A percentile compares a stretch with the other conserved stretches of the same genome.
These are phyloP conservation scores for Drosophila lacertosa DNA, from an alignment of 1,140 invertebrate species.

Conservation along the genomic window DNA sequence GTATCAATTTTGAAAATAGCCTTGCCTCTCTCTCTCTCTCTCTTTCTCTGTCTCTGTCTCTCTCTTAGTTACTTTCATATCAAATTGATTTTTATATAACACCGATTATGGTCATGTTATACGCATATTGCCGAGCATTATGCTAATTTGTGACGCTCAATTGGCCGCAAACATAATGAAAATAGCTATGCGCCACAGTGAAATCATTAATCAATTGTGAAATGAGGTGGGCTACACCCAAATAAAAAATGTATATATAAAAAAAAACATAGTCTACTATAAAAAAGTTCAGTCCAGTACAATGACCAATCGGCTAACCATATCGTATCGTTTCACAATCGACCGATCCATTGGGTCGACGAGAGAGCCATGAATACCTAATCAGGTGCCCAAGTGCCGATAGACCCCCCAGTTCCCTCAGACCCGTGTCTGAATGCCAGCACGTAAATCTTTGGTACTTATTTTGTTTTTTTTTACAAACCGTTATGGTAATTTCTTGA, in stretches of 20 bases:
- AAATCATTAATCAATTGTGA: conserved; percentile 80
- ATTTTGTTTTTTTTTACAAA: too few species aligned
- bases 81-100: conserved; percentile 70
- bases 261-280: conserved; percentile 5
- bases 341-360: conserved; percentile 1
- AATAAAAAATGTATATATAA: conserved; percentile 20
- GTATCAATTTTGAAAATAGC: conserved; percentile 14
- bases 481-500: conserved; percentile 79
- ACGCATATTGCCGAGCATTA: conserved; percentile 71
- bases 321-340: conserved; percentile 50
- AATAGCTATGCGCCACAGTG: conserved; percentile 38
- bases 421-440: conserved; percentile 60
- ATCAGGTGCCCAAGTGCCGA: conserved; percentile 25
- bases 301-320: conserved; percentile 64
- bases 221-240: conserved; percentile 59
- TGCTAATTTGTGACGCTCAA: conserved; percentile 62
- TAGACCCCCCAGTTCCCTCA: conserved; percentile 11
- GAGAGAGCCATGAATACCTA: conserved; percentile 47
- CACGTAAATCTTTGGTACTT: conserved; percentile 56
- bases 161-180: conserved; percentile 29
- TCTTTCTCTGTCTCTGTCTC: too few species aligned
- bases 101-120: conserved; percentile 66
- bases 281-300: conserved; percentile 40
- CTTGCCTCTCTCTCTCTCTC: conserved; percentile 48
- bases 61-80: conserved; percentile 73